phyloP scores from a whole-genome alignment of 2,113 vertebrate genomes.

The Potamarius usumacintae region DNA sequence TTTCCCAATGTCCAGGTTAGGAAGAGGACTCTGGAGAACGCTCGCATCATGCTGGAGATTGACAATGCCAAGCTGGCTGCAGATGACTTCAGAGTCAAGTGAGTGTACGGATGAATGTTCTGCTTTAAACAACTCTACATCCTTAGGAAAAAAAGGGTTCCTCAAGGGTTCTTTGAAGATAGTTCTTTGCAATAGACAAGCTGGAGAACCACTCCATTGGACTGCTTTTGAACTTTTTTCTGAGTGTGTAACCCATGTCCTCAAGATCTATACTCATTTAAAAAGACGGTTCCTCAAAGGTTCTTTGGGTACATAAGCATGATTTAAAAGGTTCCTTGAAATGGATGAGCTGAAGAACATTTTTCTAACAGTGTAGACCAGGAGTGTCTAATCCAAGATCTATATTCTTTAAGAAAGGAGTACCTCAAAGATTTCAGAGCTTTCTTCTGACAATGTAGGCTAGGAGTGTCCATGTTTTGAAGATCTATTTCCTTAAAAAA shows the following conservation, averaged over 20 bases:
- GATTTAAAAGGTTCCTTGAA: neutral
- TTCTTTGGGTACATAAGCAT: neutral
- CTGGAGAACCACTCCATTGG: neutral
- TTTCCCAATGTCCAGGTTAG: constrained; percentile 67
- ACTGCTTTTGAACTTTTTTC: neutral
- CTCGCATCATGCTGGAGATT: constrained; percentile 78
- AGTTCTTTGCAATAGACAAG: neutral
- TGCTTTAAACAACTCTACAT: neutral
- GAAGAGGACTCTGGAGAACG: constrained; percentile 76
- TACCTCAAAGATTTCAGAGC: neutral
- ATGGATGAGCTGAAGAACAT: neutral
- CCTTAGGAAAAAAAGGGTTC: neutral
- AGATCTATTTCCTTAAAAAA: neutral
- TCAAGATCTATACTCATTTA: neutral
- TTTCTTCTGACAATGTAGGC: neutral
- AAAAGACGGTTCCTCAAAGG: neutral
- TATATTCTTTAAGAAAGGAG: neutral
- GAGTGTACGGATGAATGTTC: constrained; percentile 48
- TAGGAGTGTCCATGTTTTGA: neutral
- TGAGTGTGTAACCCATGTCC: neutral
- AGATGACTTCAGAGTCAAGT: constrained; percentile 83
- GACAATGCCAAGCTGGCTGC: constrained; percentile 82
- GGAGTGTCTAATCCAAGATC: neutral
- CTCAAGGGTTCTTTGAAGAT: neutral
- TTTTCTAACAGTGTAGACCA: neutral